These are phyloP conservation scores for Amiota communis DNA, from an alignment of 2,888 invertebrate genomes.

Conservation along the genomic window DNA sequence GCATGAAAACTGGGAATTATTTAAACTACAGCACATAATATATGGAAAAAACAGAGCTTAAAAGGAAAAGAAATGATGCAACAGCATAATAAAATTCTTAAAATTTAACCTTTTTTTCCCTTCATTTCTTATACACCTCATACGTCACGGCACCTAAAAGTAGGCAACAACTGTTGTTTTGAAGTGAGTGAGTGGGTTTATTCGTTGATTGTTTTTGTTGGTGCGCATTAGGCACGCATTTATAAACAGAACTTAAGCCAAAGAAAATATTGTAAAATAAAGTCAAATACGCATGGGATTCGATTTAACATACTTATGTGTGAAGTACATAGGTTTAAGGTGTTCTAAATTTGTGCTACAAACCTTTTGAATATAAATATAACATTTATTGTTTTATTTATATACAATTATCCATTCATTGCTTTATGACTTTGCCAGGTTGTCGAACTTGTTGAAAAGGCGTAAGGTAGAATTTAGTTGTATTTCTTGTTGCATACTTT, in stretches of 20 bases:
- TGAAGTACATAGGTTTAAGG: neutral
- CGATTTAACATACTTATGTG: slow-evolving; percentile 9
- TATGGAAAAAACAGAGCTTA: slow-evolving; percentile 19
- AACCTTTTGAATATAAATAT: neutral
- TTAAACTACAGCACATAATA: slow-evolving; percentile 43
- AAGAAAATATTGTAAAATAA: slow-evolving; percentile 9
- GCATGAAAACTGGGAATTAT: slow-evolving; percentile 37
- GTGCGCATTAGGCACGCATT: slow-evolving; percentile 18
- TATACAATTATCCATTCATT: too few species aligned
- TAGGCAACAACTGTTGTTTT: slow-evolving; percentile 4
- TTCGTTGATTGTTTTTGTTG: slow-evolving; percentile 12
- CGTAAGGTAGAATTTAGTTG: too few species aligned
- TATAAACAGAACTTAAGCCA: neutral
- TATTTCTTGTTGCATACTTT: too few species aligned
- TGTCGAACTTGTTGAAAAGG: too few species aligned
- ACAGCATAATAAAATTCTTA: slow-evolving; percentile 3
- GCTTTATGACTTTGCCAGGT: too few species aligned
- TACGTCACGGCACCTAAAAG: neutral
- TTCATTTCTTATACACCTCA: neutral
- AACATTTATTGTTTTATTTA: too few species aligned
- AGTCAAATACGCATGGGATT: neutral
- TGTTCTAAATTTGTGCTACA: neutral
- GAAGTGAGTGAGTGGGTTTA: neutral
- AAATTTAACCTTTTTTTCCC: neutral
- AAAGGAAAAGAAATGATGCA: neutral